Evolutionary conservation across 1,140 invertebrate genomes (phyloP).

Genomic region (Drosophila lowei): DNA sequence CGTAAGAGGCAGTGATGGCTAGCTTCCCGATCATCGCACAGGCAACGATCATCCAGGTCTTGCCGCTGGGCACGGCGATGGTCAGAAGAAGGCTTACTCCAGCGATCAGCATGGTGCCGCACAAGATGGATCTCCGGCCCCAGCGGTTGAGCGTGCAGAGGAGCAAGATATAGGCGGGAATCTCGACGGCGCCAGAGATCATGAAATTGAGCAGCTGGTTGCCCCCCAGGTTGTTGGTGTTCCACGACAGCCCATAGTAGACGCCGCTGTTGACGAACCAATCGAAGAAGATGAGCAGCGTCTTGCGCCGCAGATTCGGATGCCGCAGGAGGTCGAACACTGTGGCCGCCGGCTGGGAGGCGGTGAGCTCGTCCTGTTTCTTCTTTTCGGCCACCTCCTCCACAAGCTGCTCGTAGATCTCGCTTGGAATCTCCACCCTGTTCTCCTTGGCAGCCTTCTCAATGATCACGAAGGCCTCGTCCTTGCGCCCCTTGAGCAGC

Average conservation of each 20-base stretch:
- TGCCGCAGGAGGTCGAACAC: conserved; percentile 89
- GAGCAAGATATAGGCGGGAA: conserved; percentile 89
- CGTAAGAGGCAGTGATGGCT: conserved; percentile 91
- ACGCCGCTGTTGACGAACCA: conserved; percentile 92
- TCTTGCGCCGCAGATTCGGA: conserved; percentile 88
- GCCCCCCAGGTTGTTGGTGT: conserved; percentile 89
- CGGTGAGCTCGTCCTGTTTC: conserved; percentile 46
- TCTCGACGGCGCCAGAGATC: conserved; percentile 90
- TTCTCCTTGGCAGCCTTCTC: conserved; percentile 88
- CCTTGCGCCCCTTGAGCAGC: conserved; percentile 88
- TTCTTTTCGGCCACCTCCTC: conserved; percentile 82
- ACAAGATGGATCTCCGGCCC: conserved; percentile 88
- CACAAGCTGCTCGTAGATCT: conserved; percentile 85
- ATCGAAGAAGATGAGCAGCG: conserved; percentile 90
- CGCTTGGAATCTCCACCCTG: conserved; percentile 85
- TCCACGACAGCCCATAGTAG: conserved; percentile 93
- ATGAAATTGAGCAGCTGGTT: conserved; percentile 91
- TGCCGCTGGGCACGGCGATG: conserved; percentile 85
- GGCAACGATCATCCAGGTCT: conserved; percentile 86
- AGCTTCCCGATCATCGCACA: conserved; percentile 93
- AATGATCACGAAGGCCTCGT: conserved; percentile 89
- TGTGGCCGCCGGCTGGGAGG: conserved; percentile 83
- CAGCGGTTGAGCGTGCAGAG: conserved; percentile 89
- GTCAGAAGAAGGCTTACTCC: conserved; percentile 86
- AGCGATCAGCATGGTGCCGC: conserved; percentile 88